phyloP scores from a whole-genome alignment of 1,140 invertebrate genomes.

The Drosophila carrolli region DNA sequence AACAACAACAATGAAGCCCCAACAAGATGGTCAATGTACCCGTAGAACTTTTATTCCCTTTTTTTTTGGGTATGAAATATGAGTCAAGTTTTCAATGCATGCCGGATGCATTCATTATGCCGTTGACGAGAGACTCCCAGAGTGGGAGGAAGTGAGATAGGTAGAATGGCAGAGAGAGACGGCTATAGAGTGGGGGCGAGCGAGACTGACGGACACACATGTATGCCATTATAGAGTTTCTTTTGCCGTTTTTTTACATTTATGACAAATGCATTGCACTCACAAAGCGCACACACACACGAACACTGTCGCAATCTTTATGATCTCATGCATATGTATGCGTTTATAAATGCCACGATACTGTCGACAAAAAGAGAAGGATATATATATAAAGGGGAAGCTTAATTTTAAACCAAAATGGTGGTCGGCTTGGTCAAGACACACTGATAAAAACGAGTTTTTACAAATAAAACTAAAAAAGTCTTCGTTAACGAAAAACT shows the following conservation, averaged over 20 bases:
- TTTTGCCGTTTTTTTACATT: conserved; percentile 57
- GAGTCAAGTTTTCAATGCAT: conserved; percentile 84
- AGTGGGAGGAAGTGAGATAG: background rate
- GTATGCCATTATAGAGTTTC: conserved; percentile 58
- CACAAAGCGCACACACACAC: conserved; percentile 25
- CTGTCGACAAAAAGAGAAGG: conserved; percentile 10
- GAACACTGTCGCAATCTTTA: conserved; percentile 52
- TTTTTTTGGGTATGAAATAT: conserved; percentile 75
- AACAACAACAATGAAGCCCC: conserved; percentile 41
- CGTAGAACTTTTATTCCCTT: conserved; percentile 31
- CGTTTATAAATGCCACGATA: conserved; percentile 69
- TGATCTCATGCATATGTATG: conserved; percentile 79
- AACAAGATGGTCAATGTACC: conserved; percentile 80
- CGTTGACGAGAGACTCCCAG: conserved; percentile 60
- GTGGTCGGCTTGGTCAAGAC: conserved; percentile 17
- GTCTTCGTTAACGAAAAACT: too few relatives aligned
- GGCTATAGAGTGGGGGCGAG: background rate
- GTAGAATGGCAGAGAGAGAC: background rate
- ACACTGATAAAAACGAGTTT: conserved; percentile 1
- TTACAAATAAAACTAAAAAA: too few relatives aligned
- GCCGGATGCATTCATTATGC: conserved; percentile 83
- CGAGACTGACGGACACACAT: conserved; percentile 35
- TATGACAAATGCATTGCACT: conserved; percentile 72
- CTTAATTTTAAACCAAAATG: conserved; percentile 44
- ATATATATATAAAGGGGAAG: conserved; percentile 4